Evolutionary conservation across 23 tunicate genomes (phyloP), one percentile per base, ranked within the genome.

Genomic region (Botrylloides violaceus): DNA sequence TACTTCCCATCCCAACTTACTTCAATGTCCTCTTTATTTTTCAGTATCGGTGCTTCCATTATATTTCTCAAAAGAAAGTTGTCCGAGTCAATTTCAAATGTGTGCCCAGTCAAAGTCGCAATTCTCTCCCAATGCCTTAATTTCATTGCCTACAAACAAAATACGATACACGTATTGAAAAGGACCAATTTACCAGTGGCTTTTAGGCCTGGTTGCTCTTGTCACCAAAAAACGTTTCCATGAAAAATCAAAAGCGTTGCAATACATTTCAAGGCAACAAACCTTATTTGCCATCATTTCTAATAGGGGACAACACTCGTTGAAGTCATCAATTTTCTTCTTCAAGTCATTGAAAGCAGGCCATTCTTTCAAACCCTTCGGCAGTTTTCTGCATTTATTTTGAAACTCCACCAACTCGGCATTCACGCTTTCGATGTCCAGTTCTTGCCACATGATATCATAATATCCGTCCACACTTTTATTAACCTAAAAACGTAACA

Each of bases 21-120:
- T 79, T 92, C 98, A 15, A 92, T 84, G 49, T 92, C 98, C 58
- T 92, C 91, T 76, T 84, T 80, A 50, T 92, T 71, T 12, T 79
- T 75, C 1, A 92, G 80, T 27, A 92, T 86, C 6, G 98, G 98
- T 3, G 98, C 98, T 63, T 92, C 98, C 98, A 92, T 92, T n/a
- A 92, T 86, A 70, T 84, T 72, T 7, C 92, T 76, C 32, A 92
- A 64, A 48, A 80, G 33, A 80, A 92, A 92, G 63, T 75, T 79
- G 61, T 92, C 98, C 3, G 91, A 86, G 43, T 92, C 98, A 25
- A 92, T 77, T 20, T 86, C 87, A 76, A 92, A 92, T 27, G 59
- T 66, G 66, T 92, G 92, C 4, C 65, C 79, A 20, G 98, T 92
- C 3, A 92, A 6, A 21, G 29, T 61, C 30, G 85, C 85, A 25